Evolutionary conservation across 1,140 invertebrate species (phyloP).

Genomic region (Oscheius sp.): DNA sequence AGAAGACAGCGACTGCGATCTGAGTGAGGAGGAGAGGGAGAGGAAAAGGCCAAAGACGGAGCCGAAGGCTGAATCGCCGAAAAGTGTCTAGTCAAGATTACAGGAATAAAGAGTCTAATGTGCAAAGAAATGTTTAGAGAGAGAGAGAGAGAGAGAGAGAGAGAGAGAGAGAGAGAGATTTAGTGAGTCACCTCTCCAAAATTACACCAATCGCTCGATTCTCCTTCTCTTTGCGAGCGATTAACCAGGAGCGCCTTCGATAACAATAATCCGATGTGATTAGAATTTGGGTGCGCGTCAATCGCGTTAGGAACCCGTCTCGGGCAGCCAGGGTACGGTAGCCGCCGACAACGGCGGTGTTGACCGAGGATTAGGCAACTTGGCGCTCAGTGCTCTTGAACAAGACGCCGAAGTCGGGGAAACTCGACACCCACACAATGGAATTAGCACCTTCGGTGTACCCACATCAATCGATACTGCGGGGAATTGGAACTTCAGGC

Average conservation of each 20-base stretch:
- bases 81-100: too few species aligned
- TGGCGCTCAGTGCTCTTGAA: background rate
- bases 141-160: too few species aligned
- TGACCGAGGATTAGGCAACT: constrained; percentile 1
- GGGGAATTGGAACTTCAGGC: too few species aligned
- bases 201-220: background rate
- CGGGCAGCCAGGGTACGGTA: background rate
- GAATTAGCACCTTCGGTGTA: too few species aligned
- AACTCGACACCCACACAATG: background rate
- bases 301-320: constrained; percentile 2
- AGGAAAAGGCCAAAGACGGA: background rate
- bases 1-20: constrained; percentile 22
- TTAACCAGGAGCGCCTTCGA: too few species aligned
- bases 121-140: too few species aligned
- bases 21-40: constrained; percentile 7
- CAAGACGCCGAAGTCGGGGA: too few species aligned
- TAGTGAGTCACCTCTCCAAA: background rate
- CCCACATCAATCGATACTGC: too few species aligned
- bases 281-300: background rate
- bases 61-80: background rate
- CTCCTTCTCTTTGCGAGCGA: too few species aligned
- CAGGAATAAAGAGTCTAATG: too few species aligned
- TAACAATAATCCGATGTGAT: constrained; percentile 14
- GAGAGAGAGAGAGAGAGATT: background rate
- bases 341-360: too few species aligned